Conservation (phyloP, 2,113 vertebrate species). For the Corynorhinus townsendii region DNA sequence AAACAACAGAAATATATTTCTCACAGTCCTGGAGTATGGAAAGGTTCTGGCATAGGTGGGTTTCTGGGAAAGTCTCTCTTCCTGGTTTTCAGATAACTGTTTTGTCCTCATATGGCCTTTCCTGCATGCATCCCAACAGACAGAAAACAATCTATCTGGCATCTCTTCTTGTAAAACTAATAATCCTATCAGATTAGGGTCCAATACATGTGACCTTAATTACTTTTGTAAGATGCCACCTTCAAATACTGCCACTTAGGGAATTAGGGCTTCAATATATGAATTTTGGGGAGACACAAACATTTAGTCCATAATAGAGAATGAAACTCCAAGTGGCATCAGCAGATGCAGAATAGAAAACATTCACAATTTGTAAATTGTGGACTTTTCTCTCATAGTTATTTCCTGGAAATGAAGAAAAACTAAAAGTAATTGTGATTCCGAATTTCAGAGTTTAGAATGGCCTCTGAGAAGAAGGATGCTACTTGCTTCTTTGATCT, state of each 20-base stretch:
- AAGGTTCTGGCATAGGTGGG: background rate
- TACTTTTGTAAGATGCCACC: background rate
- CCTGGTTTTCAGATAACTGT: rapidly evolving
- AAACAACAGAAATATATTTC: background rate
- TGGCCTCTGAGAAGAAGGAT: background rate
- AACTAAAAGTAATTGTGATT: background rate
- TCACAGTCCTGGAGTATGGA: background rate
- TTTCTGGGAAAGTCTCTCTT: background rate
- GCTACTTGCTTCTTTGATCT: background rate
- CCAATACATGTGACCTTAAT: background rate
- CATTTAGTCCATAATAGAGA: background rate
- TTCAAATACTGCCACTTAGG: background rate
- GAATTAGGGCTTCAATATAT: background rate
- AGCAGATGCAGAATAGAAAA: background rate
- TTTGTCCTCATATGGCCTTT: background rate
- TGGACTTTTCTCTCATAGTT: background rate
- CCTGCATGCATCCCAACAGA: background rate
- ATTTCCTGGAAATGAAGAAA: background rate
- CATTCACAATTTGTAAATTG: background rate
- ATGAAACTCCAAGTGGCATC: background rate
- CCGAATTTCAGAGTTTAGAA: background rate
- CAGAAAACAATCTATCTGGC: background rate
- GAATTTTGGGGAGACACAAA: background rate
- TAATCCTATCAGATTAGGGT: background rate
- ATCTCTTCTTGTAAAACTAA: background rate